Evolutionary conservation across 2,113 vertebrate genomes (phyloP).

Genomic region (Rhipidura dahli): DNA sequence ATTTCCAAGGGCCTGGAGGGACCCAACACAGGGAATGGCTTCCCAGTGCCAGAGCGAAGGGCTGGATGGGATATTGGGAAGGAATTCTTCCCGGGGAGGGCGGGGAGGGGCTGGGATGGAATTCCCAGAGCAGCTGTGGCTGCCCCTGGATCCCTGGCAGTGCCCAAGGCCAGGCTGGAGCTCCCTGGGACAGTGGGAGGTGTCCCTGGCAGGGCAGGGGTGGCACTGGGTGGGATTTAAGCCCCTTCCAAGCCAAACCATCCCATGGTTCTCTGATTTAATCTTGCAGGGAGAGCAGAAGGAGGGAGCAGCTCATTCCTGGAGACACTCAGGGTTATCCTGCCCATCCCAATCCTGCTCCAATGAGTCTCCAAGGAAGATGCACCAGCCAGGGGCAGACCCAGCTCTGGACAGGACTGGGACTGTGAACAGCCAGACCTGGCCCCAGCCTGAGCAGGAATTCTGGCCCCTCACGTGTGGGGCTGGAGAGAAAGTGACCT

Average conservation of each 20-base stretch:
- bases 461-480: background rate
- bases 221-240: background rate
- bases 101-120: background rate
- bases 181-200: background rate
- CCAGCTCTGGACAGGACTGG: background rate
- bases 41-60: background rate
- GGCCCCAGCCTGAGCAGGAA: background rate
- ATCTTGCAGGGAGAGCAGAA: background rate
- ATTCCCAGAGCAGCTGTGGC: background rate
- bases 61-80: accelerated
- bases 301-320: background rate
- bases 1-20: background rate
- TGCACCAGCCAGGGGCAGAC: background rate
- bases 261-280: background rate
- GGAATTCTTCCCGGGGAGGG: background rate
- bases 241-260: background rate
- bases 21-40: background rate
- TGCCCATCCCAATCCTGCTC: background rate
- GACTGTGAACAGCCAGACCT: background rate
- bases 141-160: background rate
- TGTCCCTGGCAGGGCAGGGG: background rate
- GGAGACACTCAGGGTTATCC: background rate
- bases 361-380: background rate
- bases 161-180: background rate
- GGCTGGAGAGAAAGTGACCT: background rate